Base-by-base conservation (phyloP, 2,113 vertebrate species). In the Melanocharis versteri region DNA sequence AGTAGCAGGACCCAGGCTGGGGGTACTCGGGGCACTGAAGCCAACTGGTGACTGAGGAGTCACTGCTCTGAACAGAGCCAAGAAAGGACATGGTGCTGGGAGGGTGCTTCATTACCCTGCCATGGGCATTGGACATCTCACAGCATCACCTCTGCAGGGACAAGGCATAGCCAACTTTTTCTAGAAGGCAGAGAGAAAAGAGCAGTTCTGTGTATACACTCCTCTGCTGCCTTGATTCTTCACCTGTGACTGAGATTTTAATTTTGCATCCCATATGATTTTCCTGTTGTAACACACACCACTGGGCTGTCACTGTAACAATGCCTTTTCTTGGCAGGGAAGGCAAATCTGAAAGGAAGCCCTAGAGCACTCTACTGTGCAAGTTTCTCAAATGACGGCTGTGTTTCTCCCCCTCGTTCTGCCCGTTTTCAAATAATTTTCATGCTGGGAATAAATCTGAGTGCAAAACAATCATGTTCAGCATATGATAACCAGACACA, bases 381-480 rank as follows among this genome's bases (percentile, higher is more conserved):
- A 44, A 93, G 83, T 60, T 89, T 44, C 93, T 96, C 88, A 33
- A 45, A 75, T 30, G 92, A 81, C 75, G 90, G 75, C 83, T 94
- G 60, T 68, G 93, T 62, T 93, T 90, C 83, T 95, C 71, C 61
- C 56, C 81, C 83, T 96, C 23, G 18, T 89, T 96, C 88, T 5
- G 2, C 88, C 21, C 30, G 0, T 91, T 92, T 92, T 78, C 83
- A 94, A 93, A 90, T 90, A 68, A 87, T 93, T 95, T 84, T 93
- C 88, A 93, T 64, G 90, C 88, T 93, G 76, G 90, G 88, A 96
- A 82, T 95, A 95, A 93, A 87, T 94, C 90, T 90, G 90, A 93
- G 83, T 2, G 1, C 28, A 11, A 87, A 96, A 92, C 76, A 89
- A 87, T 89, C 89, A 79, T 42, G 45, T 93, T 95, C 88, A 83